Conservation (phyloP, 2,888 invertebrate species). For the Cosmia pyralina region DNA sequence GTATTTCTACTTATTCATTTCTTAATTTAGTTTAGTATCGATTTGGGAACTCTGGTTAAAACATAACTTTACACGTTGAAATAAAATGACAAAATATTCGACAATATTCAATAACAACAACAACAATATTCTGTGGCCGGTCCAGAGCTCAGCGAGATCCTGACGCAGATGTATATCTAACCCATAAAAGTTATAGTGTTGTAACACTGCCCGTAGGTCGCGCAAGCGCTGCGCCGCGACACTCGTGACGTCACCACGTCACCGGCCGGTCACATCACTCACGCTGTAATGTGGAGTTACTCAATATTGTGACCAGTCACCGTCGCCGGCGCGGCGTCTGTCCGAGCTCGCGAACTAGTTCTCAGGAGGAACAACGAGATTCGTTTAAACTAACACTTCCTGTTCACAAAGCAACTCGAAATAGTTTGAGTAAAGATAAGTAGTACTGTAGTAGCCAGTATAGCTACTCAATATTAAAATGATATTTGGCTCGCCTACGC, state of each 20-base stretch:
- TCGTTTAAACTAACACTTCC: constrained; percentile 26
- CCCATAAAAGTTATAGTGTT: background rate
- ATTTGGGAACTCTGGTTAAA: no score
- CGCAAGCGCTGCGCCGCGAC: background rate
- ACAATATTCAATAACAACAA: no score
- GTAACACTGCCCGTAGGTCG: background rate
- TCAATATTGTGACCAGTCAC: constrained; percentile 49
- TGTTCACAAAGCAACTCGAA: constrained; percentile 1
- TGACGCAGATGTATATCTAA: background rate
- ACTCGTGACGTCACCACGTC: constrained; percentile 34
- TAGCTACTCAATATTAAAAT: no score
- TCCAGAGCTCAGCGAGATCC: background rate
- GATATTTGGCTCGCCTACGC: no score
- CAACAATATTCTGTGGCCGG: no score
- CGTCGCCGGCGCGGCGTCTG: constrained; percentile 19
- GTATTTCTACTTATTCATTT: no score
- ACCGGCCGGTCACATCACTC: constrained; percentile 40
- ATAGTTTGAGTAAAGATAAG: background rate
- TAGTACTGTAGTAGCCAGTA: no score
- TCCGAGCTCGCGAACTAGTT: constrained; percentile 22
- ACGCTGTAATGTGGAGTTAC: constrained; percentile 7
- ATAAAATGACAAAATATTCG: no score
- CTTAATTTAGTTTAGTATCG: no score
- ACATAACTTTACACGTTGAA: no score
- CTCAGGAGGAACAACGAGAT: constrained; percentile 3